Conservation (phyloP, 2,113 vertebrate genomes). For the Heterocephalus glaber region DNA sequence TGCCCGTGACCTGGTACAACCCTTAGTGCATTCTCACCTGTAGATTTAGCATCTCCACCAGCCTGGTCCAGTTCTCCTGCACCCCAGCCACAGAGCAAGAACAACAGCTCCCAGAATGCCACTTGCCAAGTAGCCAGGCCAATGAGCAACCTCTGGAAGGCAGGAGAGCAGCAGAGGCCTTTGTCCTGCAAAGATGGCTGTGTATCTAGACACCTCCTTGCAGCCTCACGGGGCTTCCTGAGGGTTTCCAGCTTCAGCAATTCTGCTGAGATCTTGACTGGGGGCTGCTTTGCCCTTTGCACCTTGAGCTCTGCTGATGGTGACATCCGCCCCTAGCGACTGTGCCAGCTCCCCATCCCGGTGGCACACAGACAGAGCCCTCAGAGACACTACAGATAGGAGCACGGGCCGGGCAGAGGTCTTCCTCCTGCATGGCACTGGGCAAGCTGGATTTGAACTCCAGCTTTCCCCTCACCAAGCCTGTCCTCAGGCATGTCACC, state of each 20-base stretch:
- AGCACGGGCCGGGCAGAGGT: not conserved
- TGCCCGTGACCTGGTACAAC: not conserved
- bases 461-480: not conserved
- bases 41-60: not conserved
- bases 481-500: not conserved
- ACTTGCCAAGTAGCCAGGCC: not conserved
- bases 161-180: not conserved
- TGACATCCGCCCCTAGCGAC: not conserved
- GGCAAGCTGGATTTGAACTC: not conserved
- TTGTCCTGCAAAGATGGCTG: not conserved
- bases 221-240: not conserved
- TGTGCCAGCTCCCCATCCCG: not conserved
- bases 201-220: not conserved
- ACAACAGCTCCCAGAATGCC: not conserved
- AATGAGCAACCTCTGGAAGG: not conserved
- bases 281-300: not conserved
- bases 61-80: not conserved
- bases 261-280: not conserved
- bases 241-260: not conserved
- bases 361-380: not conserved
- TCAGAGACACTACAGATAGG: not conserved
- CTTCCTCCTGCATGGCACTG: not conserved
- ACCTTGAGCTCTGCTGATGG: not conserved
- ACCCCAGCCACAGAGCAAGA: not conserved
- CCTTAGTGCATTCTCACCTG: not conserved